phyloP scores from a whole-genome alignment of 2,888 invertebrate species.

The Timema cristinae region DNA sequence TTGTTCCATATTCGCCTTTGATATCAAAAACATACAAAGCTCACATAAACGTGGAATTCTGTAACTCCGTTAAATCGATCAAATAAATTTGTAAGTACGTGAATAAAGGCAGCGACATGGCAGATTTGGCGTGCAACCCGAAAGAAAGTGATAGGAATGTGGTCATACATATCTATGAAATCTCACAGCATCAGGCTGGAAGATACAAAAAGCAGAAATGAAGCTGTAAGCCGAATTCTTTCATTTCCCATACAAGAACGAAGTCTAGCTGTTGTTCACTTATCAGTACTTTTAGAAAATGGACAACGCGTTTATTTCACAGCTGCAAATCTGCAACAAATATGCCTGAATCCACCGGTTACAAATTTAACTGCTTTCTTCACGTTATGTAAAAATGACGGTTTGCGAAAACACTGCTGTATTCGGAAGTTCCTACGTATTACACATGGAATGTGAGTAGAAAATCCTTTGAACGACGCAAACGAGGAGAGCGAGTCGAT shows the following conservation, averaged over 20 bases:
- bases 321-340: slow-evolving; percentile 18
- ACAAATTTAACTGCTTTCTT: slow-evolving; percentile 20
- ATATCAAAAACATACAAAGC: slow-evolving; percentile 13
- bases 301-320: slow-evolving; percentile 23
- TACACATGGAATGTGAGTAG: slow-evolving; percentile 22
- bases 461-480: slow-evolving; percentile 16
- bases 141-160: slow-evolving; percentile 22
- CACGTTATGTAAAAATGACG: slow-evolving; percentile 19
- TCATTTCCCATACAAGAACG: slow-evolving; percentile 27
- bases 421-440: slow-evolving; percentile 19
- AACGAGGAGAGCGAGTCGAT: slow-evolving; percentile 15
- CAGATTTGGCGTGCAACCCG: slow-evolving; percentile 34
- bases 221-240: slow-evolving; percentile 32
- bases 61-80: slow-evolving; percentile 24
- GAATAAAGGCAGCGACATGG: slow-evolving; percentile 23
- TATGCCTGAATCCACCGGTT: slow-evolving; percentile 17
- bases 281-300: slow-evolving; percentile 21
- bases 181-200: slow-evolving; percentile 29
- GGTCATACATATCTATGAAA: slow-evolving; percentile 21
- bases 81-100: slow-evolving; percentile 35
- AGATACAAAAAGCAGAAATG: slow-evolving; percentile 31
- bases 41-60: slow-evolving; percentile 35
- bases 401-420: slow-evolving; percentile 18
- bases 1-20: slow-evolving; percentile 35
- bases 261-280: slow-evolving; percentile 29